Conservation (phyloP, 2,888 invertebrate genomes). For the Lysandra coridon region DNA sequence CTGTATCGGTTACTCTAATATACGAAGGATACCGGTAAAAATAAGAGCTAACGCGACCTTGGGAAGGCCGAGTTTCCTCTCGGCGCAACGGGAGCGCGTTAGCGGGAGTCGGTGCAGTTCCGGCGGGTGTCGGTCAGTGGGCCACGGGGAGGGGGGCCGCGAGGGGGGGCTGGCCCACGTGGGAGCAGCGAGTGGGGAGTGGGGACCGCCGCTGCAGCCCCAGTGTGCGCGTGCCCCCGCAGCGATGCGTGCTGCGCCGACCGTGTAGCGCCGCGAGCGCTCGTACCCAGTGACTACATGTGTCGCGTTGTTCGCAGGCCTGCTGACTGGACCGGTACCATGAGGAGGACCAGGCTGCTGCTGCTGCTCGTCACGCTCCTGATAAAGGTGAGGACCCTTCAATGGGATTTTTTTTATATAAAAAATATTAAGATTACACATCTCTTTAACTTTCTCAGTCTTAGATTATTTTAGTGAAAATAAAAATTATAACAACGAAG, state of each 20-base stretch:
- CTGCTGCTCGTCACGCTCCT: constrained; percentile 73
- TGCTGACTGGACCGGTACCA: constrained; percentile 68
- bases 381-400: constrained; percentile 61
- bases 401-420: background rate
- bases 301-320: constrained; percentile 73
- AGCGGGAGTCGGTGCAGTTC: constrained; percentile 71
- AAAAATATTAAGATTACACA: too few relatives aligned
- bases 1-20: background rate
- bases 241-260: constrained; percentile 53
- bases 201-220: constrained; percentile 41
- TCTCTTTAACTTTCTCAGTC: too few relatives aligned
- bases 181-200: constrained; percentile 37
- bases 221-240: constrained; percentile 44
- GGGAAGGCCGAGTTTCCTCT: constrained; percentile 74
- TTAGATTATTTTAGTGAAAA: too few relatives aligned
- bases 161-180: constrained; percentile 46
- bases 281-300: constrained; percentile 58
- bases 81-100: constrained; percentile 64
- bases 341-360: constrained; percentile 77
- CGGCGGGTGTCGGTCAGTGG: constrained; percentile 75
- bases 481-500: background rate
- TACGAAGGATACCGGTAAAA: constrained; percentile 5
- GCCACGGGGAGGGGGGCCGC: constrained; percentile 50
- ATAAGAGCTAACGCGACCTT: constrained; percentile 56
- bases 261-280: constrained; percentile 56